These are phyloP conservation scores for Halcyon chelicuti DNA, from an alignment of 2,797 vertebrate species.

Conservation along the genomic window DNA sequence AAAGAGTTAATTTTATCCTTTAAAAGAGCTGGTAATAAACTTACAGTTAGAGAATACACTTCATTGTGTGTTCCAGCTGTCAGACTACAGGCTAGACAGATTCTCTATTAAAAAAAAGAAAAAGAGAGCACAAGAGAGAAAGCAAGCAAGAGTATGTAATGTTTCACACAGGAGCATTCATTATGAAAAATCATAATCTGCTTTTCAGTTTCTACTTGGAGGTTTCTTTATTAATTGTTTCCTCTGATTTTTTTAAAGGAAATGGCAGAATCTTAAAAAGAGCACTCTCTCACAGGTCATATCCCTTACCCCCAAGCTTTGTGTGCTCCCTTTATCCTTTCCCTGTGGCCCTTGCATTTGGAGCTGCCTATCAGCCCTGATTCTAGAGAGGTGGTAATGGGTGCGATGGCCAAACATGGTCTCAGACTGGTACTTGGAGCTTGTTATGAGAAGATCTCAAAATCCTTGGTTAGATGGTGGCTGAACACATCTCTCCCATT, in stretches of 20 bases:
- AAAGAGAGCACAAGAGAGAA: not conserved
- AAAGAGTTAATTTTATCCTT: not conserved
- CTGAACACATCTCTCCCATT: not conserved
- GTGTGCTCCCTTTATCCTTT: not conserved
- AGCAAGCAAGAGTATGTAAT: not conserved
- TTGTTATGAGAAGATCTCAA: not conserved
- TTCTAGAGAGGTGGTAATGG: not conserved
- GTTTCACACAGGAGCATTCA: not conserved
- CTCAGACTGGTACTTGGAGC: not conserved
- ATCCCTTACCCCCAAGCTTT: accelerated
- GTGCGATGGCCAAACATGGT: accelerated
- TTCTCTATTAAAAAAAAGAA: not conserved
- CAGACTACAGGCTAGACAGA: not conserved
- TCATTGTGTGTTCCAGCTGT: not conserved
- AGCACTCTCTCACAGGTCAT: accelerated
- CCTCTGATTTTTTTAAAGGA: not conserved
- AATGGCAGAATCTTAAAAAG: not conserved
- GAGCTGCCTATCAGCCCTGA: not conserved
- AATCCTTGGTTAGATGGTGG: not conserved
- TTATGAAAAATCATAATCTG: not conserved
- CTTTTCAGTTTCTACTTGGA: not conserved
- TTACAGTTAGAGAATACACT: not conserved
- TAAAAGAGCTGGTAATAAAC: not conserved
- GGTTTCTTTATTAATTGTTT: not conserved
- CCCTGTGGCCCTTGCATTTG: not conserved